Evolutionary conservation across 30 jellyfish, hydroid and myxozoan species (phyloP).

Genomic region (Hydractinia symbiolongicarpus): DNA sequence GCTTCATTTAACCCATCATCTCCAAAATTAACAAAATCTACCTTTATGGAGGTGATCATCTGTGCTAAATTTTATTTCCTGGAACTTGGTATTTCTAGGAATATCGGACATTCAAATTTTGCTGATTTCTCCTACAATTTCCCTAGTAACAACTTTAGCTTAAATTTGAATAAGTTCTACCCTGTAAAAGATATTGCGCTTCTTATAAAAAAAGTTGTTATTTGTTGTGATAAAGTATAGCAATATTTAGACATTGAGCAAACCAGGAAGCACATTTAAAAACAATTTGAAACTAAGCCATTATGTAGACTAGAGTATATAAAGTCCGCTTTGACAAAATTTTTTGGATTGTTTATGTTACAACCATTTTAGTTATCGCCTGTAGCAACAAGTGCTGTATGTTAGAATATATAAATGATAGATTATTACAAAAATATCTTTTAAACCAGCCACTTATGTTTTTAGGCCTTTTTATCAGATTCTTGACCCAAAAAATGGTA

Average conservation of each 20-base stretch:
- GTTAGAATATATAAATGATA: not conserved
- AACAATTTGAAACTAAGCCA: not conserved
- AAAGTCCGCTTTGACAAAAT: not conserved
- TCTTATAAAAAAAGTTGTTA: too few relatives aligned
- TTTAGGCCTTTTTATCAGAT: not conserved
- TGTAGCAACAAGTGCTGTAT: not conserved
- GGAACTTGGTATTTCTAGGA: too few relatives aligned
- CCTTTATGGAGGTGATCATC: too few relatives aligned
- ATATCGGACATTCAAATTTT: too few relatives aligned
- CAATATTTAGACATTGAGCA: not conserved
- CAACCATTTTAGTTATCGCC: not conserved
- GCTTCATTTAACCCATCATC: too few relatives aligned
- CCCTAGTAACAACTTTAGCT: too few relatives aligned
- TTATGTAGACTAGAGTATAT: constrained; percentile 4
- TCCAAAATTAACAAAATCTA: too few relatives aligned
- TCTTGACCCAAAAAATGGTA: not conserved
- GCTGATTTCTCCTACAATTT: too few relatives aligned
- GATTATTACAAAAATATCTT: not conserved
- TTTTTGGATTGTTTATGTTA: not conserved
- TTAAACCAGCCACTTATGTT: not conserved
- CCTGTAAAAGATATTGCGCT: too few relatives aligned
- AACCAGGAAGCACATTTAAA: not conserved
- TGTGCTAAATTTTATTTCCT: too few relatives aligned
- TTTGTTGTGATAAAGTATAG: not conserved
- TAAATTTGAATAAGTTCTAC: too few relatives aligned